These are phyloP conservation scores for Malthinus flaveolus DNA, from an alignment of 2,888 invertebrate species.

Conservation along the genomic window DNA sequence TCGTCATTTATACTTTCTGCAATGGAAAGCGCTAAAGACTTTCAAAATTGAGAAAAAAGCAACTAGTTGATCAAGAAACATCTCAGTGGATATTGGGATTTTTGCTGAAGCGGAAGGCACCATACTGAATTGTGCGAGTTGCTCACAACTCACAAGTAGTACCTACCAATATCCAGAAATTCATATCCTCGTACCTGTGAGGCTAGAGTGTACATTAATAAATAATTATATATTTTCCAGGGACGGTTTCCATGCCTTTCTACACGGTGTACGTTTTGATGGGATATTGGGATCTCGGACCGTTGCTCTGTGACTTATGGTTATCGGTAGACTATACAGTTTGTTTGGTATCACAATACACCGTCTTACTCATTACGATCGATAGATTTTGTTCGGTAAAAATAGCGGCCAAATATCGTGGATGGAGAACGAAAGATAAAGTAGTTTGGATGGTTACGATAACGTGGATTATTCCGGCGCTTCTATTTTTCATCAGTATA, in stretches of 20 bases:
- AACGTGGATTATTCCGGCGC: slow-evolving; percentile 95
- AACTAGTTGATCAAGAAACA: no score
- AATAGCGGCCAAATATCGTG: slow-evolving; percentile 94
- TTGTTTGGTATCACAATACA: slow-evolving; percentile 98
- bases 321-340: slow-evolving; percentile 98
- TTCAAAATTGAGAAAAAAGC: no score
- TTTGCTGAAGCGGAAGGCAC: no score
- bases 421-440: slow-evolving; percentile 93
- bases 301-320: slow-evolving; percentile 96
- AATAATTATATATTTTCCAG: slow-evolving; percentile 54
- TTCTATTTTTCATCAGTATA: slow-evolving; percentile 96
- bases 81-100: no score
- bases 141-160: no score
- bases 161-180: no score
- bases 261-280: slow-evolving; percentile 96
- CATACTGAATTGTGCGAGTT: no score
- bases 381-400: slow-evolving; percentile 99
- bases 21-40: no score
- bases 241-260: slow-evolving; percentile 97
- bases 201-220: no score
- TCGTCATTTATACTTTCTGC: no score
- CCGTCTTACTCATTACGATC: slow-evolving; percentile 96
- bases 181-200: no score
- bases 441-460: slow-evolving; percentile 95
- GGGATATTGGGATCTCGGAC: slow-evolving; percentile 97